Base-by-base conservation (phyloP, 2,797 vertebrate genomes). In the Euphonia xanthogaster region DNA sequence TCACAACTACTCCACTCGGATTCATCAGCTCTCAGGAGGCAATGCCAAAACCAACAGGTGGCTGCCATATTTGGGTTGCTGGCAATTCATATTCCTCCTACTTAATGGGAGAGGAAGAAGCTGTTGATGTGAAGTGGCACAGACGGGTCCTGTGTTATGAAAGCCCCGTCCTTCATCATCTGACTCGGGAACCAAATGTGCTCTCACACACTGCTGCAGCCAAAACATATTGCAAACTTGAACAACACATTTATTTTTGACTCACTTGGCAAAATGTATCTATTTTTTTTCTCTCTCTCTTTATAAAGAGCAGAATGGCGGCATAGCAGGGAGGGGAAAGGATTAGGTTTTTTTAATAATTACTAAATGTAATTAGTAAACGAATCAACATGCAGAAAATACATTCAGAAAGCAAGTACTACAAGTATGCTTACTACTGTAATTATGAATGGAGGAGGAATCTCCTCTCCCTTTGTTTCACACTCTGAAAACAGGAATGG, bases 241-340 rank as follows among this genome's bases (percentile, higher is more conserved):
- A 97, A 93, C 95, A 84, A 84, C 55, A 83, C 54, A 60, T 71
- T 96, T 96, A 97, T 93, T 96, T 95, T 93, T 97, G 60, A 97
- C 85, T 96, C 86, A 72, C 61, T 95, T 94, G 90, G 61, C 88
- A 94, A 89, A 88, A 79, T 14, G 61, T 82, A 39, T 63, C 10
- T 54, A 1, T 63, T 73, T 63, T 79, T 63, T 53, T 60, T 12
- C 2, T 9, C 12, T 31, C 18, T 57, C 27, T 54, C 24, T 11
- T 51, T 81, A 71, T 48, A 54, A 95, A 48, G 10, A 91, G 70
- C 58, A 74, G 92, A 85, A 90, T 55, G 70, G 25, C 27, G 57
- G 47, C 45, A 70, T 63, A 75, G 35, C 22, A 31, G 51, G 33
- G 33, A 77, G 42, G 30, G 35, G 28, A 11, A 62, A 78, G 12